Base-by-base conservation (phyloP, 2,113 vertebrate genomes). In the Oxyura jamaicensis region DNA sequence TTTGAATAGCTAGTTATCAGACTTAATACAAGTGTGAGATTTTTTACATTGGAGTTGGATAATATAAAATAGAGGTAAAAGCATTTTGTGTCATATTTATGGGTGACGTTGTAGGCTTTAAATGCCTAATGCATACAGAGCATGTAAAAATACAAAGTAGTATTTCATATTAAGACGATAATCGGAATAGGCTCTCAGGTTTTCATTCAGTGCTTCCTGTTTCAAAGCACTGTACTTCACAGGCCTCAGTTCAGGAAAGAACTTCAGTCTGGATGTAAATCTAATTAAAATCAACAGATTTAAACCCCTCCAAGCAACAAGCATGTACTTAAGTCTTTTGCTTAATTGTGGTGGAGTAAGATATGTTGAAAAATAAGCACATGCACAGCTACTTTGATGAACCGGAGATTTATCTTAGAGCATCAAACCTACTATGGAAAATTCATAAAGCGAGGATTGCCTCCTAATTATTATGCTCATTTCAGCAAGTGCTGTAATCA, bases 221-320 rank as follows among this genome's bases (percentile, higher is more conserved):
- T 96, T 90, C 75, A 91, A 95, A 93, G 46, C 26, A 48, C 58
- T 44, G 22, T 73, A 62, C 65, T 95, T 96, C 86, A 76, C 81
- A 95, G 84, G 55, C 59, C 62, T 89, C 50, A 55, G 0, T 73
- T 95, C 69, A 93, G 66, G 59, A 42, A 84, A 95, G 80, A 96
- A 82, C 48, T 88, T 96, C 65, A 82, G 88, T 91, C 93, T 91
- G 76, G 83, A 73, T 77, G 68, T 96, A 95, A 96, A 93, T 94
- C 92, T 96, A 95, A 95, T 96, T 96, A 95, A 96, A 97, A 90
- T 60, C 88, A 95, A 91, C 75, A 96, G 76, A 91, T 93, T 92
- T 95, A 92, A 97, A 90, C 60, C 41, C 92, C 95, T 97, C 81
- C 83, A 84, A 96, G 95, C 90, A 94, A 94, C 36, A 87, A 86